Evolutionary conservation across 2,113 vertebrate genomes (phyloP), one percentile per base, ranked within the genome.

Genomic region (Nibea albiflora): DNA sequence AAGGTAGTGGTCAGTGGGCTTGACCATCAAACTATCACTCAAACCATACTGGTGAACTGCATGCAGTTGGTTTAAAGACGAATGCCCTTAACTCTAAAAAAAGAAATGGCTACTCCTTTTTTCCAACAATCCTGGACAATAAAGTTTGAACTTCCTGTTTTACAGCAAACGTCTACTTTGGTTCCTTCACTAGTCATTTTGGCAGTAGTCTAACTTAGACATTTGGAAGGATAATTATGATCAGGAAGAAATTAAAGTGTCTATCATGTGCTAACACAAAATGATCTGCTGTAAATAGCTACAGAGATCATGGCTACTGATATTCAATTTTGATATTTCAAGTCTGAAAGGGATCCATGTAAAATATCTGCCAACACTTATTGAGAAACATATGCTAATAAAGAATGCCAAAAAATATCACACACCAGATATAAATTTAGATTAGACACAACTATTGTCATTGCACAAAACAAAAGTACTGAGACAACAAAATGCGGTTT

Each of bases 21-120:
- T 56, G 57, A 53, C 6, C 60, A 75, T 74, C 20, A 72, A 56
- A 42, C 66, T 72, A 52, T 69, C 31, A 79, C 61, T 31, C 69
- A 52, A 70, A 77, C 80, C 73, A 75, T 46, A 76, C 64, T 74
- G 78, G 81, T 88, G 76, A 87, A 81, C 61, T 91, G 93, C 93
- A 94, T 94, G 94, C 81, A 76, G 86, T 85, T 79, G 78, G 81
- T 88, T 88, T 89, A 47, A 64, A 90, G 73, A 47, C 17, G 64
- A 94, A 90, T 88, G 88, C 53, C 78, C 67, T 72, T 87, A 66
- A 88, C 39, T 83, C 75, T 67, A 75, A 57, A 88, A 54, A 72
- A 20, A 39, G 35, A 39, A 39, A 39, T 39, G 65, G 64, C 28
- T 70, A 54, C 58, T 68, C 46, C 6, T 76, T 79, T 90, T 80